phyloP scores from a whole-genome alignment of 2,797 vertebrate genomes.

The Falco biarmicus region DNA sequence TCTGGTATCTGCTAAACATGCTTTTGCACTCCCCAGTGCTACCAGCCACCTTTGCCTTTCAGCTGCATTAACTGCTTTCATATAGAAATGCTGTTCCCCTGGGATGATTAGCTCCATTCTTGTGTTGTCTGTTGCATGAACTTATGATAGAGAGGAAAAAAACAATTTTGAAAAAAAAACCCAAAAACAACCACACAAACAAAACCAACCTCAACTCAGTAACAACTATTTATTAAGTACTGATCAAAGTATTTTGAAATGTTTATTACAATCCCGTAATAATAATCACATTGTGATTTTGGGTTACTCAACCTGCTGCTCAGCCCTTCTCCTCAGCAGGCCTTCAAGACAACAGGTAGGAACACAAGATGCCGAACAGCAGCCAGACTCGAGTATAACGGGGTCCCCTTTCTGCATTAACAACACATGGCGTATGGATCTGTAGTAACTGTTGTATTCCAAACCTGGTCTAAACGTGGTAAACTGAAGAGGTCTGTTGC shows the following conservation, averaged over 20 bases:
- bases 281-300: background rate
- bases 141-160: slow-evolving; percentile 69
- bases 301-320: background rate
- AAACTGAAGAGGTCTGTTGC: background rate
- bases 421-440: background rate
- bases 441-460: background rate
- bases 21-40: slow-evolving; percentile 94
- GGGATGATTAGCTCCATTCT: slow-evolving; percentile 96
- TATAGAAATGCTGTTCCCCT: slow-evolving; percentile 97
- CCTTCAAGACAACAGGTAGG: background rate
- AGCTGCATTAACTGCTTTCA: slow-evolving; percentile 93
- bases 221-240: background rate
- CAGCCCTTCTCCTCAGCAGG: background rate
- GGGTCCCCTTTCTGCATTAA: background rate
- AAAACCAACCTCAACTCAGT: background rate
- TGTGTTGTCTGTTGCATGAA: slow-evolving; percentile 90
- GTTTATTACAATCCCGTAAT: background rate
- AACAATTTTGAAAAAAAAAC: background rate
- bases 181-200: no score
- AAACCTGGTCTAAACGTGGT: background rate
- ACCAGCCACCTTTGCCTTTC: slow-evolving; percentile 97
- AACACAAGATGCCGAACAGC: background rate
- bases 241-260: background rate
- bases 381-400: background rate
- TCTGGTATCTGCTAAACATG: slow-evolving; percentile 89